Evolutionary conservation across 2,888 invertebrate species (phyloP).

Genomic region (Pyrgus malvae): DNA sequence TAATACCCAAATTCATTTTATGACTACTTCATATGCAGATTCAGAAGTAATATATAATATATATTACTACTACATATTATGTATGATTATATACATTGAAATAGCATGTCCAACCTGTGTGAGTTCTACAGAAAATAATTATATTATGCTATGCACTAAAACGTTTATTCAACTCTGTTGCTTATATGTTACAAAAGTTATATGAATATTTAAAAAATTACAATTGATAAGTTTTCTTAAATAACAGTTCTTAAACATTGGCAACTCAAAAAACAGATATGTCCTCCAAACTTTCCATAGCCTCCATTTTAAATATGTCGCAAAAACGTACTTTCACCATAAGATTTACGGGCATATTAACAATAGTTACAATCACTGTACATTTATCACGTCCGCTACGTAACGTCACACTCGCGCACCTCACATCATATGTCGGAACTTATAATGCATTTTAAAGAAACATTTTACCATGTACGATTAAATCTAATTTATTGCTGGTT

Average conservation of each 20-base stretch:
- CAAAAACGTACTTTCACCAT: background rate
- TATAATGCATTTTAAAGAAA: conserved; percentile 49
- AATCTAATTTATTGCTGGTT: conserved; percentile 60
- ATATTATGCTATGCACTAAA: conserved; percentile 8
- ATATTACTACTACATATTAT: no score
- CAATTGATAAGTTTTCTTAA: background rate
- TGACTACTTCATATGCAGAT: conserved; percentile 1
- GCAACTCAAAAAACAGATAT: conserved; percentile 17
- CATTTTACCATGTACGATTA: conserved; percentile 37
- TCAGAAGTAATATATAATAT: no score
- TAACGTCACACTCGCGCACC: conserved; percentile 2
- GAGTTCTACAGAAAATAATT: conserved; percentile 9
- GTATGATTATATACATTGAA: conserved; percentile 12
- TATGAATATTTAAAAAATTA: conserved; percentile 1
- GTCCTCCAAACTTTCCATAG: conserved; percentile 19
- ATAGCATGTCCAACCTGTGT: background rate
- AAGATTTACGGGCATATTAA: conserved; percentile 3
- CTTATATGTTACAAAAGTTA: conserved; percentile 12
- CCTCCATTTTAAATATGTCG: conserved; percentile 5
- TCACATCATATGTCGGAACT: conserved; percentile 25
- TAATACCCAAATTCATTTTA: conserved; percentile 19
- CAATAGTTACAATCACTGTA: conserved; percentile 15
- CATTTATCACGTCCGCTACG: background rate
- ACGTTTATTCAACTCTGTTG: conserved; percentile 6
- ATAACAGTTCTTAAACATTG: conserved; percentile 13